Evolutionary conservation across 1,140 invertebrate species (phyloP), one percentile per base, ranked within the genome.

Genomic region (Aradophagus sp.): DNA sequence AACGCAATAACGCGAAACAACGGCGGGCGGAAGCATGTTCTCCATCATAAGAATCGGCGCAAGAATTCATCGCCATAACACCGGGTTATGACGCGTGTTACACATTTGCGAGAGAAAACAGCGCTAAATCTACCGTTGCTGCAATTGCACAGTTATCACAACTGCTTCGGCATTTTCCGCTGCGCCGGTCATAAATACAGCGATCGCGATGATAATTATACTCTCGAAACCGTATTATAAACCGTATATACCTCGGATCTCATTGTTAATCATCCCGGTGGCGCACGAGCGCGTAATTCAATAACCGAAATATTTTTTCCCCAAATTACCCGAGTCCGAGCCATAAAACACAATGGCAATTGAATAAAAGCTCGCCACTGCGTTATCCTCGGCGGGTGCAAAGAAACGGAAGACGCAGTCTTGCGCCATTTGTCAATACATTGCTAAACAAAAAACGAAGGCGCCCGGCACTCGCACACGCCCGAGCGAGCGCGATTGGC

Each of bases 391-490:
- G 23, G 13, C 42, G 19, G 34, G 23, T 12, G 41, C 6, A 32
- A 47, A 35, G 55, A 55, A 65, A 44, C 27, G 48, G 61, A 63
- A 47, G 59, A 48, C 26, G 10, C 27, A 15, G 62, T 44, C 52
- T 35, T 39, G 53, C 53, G n/a, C 47, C 39, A 67, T 59, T 67
- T 67, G 55, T 59, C 63, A 67, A 59, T 67, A 59, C 53, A 59
- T 45, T 32, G 45, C 38, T 35, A 70, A 70, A 58, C 38, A 58
- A 70, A 70, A 70, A 53, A 34, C 27, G 8, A 8, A 23, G 8
- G 20, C 20, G 20, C n/a, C n/a, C n/a, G n/a, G n/a, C n/a, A n/a
- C n/a, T n/a, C n/a, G n/a, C n/a, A n/a, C n/a, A 56, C 44, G 29
- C 44, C 29, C 29, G 62, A n/a, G n/a, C n/a, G n/a, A n/a, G n/a